These are phyloP conservation scores for Archaeoteleia sp. DNA, from an alignment of 2,888 invertebrate genomes.

Conservation along the genomic window DNA sequence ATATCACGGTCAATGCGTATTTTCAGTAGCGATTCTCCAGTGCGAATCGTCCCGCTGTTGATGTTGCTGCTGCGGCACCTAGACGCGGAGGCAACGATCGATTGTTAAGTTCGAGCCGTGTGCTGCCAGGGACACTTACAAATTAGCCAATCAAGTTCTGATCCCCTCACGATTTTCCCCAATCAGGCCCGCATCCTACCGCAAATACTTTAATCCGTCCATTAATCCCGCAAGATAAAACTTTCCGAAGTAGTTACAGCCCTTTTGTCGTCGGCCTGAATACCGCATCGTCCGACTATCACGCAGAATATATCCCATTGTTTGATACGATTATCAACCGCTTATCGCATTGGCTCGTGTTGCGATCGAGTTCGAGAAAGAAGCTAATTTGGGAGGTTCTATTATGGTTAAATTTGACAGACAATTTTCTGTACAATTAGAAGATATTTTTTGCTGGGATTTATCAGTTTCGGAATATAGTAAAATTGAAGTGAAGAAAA, in stretches of 20 bases:
- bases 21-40: neutral
- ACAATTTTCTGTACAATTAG: no score
- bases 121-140: constrained; percentile 73
- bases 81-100: constrained; percentile 60
- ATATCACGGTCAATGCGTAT: no score
- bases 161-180: constrained; percentile 71
- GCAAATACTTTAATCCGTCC: constrained; percentile 75
- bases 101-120: constrained; percentile 68
- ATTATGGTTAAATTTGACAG: no score
- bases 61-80: constrained; percentile 1
- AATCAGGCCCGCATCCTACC: constrained; percentile 70
- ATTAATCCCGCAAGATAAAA: constrained; percentile 75
- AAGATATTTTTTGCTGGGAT: no score
- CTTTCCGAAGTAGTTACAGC: constrained; percentile 70
- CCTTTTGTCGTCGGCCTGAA: constrained; percentile 71
- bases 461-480: no score
- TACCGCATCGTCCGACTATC: constrained; percentile 23
- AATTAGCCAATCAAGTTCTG: constrained; percentile 75
- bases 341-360: constrained; percentile 25
- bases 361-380: no score
- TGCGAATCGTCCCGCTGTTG: constrained; percentile 21
- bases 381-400: no score
- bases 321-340: constrained; percentile 52
- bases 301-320: constrained; percentile 31
- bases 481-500: no score